A percentile compares a stretch with the other conserved stretches of the same genome.
Conservation (phyloP, 2,888 invertebrate genomes). For the Dicycla oo region DNA sequence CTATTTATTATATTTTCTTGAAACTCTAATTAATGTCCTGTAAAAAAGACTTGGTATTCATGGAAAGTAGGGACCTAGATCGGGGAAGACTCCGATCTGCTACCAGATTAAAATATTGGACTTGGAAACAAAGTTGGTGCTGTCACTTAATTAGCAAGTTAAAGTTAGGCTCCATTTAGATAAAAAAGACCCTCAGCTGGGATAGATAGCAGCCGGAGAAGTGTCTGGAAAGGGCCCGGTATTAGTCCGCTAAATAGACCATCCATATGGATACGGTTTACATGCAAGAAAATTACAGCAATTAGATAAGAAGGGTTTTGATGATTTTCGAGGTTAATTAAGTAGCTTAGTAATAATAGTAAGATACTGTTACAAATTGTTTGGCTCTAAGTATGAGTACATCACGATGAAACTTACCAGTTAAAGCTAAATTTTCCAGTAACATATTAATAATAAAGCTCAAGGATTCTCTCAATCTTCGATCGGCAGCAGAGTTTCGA, state of each 20-base stretch:
- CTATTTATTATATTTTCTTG: not conserved
- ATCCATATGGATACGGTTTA: not conserved
- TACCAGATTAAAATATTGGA: not conserved
- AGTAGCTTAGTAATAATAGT: no score
- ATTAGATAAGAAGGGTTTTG: not conserved
- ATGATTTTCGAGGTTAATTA: not conserved
- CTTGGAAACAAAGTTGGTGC: conserved; percentile 4
- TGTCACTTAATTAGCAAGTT: conserved; percentile 23
- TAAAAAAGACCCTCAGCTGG: conserved; percentile 1
- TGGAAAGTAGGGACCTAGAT: not conserved
- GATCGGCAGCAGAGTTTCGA: not conserved
- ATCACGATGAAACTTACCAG: not conserved
- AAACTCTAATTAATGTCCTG: not conserved
- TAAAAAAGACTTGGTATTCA: not conserved
- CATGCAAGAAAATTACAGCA: not conserved
- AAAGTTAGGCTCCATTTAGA: conserved; percentile 13
- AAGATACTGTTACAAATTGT: not conserved
- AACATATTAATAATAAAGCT: not conserved
- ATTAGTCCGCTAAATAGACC: not conserved
- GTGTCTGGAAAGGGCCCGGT: not conserved
- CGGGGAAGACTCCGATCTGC: not conserved
- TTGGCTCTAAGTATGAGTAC: not conserved
- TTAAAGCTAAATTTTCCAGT: not conserved
- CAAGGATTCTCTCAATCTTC: not conserved
- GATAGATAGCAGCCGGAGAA: not conserved